Evolutionary conservation across 1,140 invertebrate genomes (phyloP).

Genomic region (Phthorimaea operculella): DNA sequence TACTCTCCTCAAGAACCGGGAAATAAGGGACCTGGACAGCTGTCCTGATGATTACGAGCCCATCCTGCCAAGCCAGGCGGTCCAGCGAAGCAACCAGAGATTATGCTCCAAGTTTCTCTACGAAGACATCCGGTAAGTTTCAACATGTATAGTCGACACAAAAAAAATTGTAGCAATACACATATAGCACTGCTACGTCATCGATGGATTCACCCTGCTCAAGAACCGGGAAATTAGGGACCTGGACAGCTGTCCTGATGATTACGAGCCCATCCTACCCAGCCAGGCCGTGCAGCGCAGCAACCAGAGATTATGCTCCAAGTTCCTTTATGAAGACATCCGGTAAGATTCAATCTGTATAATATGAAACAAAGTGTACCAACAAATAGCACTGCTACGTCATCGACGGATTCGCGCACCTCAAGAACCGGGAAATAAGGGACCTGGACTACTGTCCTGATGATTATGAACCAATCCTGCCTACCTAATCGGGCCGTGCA

Average conservation of each 20-base stretch:
- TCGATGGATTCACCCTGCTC: slow-evolving; percentile 97
- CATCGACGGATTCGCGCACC: slow-evolving; percentile 96
- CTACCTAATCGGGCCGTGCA: slow-evolving; percentile 81
- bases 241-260: slow-evolving; percentile 83
- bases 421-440: slow-evolving; percentile 94
- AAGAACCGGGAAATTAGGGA: slow-evolving; percentile 95
- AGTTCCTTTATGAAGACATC: slow-evolving; percentile 98
- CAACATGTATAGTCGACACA: no score
- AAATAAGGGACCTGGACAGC: slow-evolving; percentile 91
- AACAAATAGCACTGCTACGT: slow-evolving; percentile 99
- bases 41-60: slow-evolving; percentile 85
- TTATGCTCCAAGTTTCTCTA: slow-evolving; percentile 96
- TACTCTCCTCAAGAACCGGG: slow-evolving; percentile 93
- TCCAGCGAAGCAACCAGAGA: slow-evolving; percentile 73
- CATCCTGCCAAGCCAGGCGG: slow-evolving; percentile 85
- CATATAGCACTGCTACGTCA: slow-evolving; percentile 99
- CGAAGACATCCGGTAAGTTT: slow-evolving; percentile 93
- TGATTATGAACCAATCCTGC: slow-evolving; percentile 89
- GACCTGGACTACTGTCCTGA: slow-evolving; percentile 85
- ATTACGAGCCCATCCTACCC: slow-evolving; percentile 89
- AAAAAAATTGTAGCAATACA: no score
- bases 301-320: slow-evolving; percentile 83
- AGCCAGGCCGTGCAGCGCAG: slow-evolving; percentile 77
- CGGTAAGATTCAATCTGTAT: no score
- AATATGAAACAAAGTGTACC: no score